These are phyloP conservation scores for Drosophila ficusphila DNA, from an alignment of 1,140 invertebrate genomes.

Conservation along the genomic window DNA sequence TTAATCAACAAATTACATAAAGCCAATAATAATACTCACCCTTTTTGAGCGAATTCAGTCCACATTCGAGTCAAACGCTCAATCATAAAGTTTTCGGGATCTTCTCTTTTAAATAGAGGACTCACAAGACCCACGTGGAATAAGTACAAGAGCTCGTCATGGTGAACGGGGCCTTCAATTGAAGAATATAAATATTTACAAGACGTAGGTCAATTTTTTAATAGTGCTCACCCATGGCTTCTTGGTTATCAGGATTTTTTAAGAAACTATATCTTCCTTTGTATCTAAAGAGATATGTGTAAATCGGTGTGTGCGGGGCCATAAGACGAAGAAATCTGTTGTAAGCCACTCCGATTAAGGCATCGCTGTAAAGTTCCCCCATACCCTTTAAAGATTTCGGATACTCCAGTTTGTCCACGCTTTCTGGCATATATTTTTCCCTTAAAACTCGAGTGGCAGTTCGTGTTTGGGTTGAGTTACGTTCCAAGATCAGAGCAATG, in stretches of 20 bases:
- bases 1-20: neutral
- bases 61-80: constrained; percentile 85
- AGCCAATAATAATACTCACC: constrained; percentile 64
- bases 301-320: constrained; percentile 84
- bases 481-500: constrained; percentile 86
- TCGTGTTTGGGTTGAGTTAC: constrained; percentile 83
- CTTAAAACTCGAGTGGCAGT: constrained; percentile 71
- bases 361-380: constrained; percentile 85
- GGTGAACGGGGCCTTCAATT: constrained; percentile 85
- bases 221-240: constrained; percentile 79
- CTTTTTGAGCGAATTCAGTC: constrained; percentile 84
- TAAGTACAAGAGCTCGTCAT: constrained; percentile 88
- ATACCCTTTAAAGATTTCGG: constrained; percentile 49
- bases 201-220: too few species aligned
- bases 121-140: constrained; percentile 84
- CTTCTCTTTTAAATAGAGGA: constrained; percentile 81
- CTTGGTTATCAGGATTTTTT: constrained; percentile 81
- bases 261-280: constrained; percentile 86
- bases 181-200: too few species aligned
- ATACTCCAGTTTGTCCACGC: constrained; percentile 17
- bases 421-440: constrained; percentile 51
- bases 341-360: constrained; percentile 84
- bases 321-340: constrained; percentile 85
- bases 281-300: constrained; percentile 86
- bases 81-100: constrained; percentile 85